These are phyloP conservation scores for Oegoconia quadripuncta DNA, from an alignment of 2,888 invertebrate genomes.

Conservation along the genomic window DNA sequence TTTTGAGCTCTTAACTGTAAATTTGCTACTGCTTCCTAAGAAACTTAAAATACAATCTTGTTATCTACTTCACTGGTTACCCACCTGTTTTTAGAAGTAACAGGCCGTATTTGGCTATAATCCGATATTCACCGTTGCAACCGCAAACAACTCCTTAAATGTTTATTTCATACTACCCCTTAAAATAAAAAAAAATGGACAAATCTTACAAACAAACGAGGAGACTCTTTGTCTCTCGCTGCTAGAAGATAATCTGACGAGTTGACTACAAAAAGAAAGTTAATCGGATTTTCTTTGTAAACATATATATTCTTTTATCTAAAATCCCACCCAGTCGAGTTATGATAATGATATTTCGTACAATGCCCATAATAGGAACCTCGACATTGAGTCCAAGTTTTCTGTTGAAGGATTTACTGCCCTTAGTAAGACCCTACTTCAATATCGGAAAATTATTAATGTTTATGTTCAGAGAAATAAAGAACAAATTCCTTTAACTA, in stretches of 20 bases:
- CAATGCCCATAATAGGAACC: conserved; percentile 27
- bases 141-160: conserved; percentile 43
- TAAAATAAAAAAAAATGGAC: conserved; percentile 44
- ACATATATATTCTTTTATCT: conserved; percentile 60
- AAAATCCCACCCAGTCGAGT: conserved; percentile 48
- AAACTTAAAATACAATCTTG: not conserved
- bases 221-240: conserved; percentile 38
- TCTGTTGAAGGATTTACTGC: conserved; percentile 49
- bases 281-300: conserved; percentile 68
- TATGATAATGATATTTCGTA: conserved; percentile 26
- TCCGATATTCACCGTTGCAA: conserved; percentile 36
- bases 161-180: conserved; percentile 37
- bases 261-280: conserved; percentile 42
- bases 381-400: conserved; percentile 36
- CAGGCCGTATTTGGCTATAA: conserved; percentile 30
- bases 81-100: conserved; percentile 30
- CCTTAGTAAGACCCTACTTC: conserved; percentile 29
- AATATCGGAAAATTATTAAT: too few relatives aligned
- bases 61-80: not conserved
- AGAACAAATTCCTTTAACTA: conserved; percentile 20
- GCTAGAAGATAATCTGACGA: conserved; percentile 44
- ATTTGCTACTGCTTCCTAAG: not conserved
- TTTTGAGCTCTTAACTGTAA: too few relatives aligned
- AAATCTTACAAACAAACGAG: conserved; percentile 38
- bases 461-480: conserved; percentile 14